These are phyloP conservation scores for Amblyopsis rosae DNA, from an alignment of 2,113 vertebrate genomes.

Conservation along the genomic window DNA sequence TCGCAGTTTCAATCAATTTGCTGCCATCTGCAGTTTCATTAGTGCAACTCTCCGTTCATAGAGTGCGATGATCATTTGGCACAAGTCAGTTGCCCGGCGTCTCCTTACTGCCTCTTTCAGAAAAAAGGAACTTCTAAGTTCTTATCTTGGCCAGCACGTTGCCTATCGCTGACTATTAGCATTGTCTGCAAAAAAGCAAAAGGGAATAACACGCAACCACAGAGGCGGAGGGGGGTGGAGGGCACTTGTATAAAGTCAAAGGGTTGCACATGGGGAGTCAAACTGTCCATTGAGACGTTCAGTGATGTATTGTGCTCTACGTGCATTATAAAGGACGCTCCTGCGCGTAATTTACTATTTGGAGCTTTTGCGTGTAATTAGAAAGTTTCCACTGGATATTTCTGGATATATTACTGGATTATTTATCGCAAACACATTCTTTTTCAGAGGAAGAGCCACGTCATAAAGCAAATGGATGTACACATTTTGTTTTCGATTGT, in stretches of 20 bases:
- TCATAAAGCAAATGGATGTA: slow-evolving; percentile 78
- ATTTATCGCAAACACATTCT: slow-evolving; percentile 11
- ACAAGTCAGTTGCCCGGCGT: slow-evolving; percentile 63
- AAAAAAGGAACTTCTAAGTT: slow-evolving; percentile 77
- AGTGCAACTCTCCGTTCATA: not conserved
- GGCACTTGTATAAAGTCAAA: slow-evolving; percentile 61
- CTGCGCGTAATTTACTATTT: not conserved
- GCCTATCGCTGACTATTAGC: slow-evolving; percentile 82
- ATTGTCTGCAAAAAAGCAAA: slow-evolving; percentile 82
- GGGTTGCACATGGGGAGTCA: slow-evolving; percentile 55
- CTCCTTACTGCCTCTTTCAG: slow-evolving; percentile 62
- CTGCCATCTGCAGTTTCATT: slow-evolving; percentile 59
- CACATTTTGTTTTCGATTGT: slow-evolving; percentile 79
- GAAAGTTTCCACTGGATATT: not conserved
- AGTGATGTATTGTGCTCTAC: slow-evolving; percentile 13
- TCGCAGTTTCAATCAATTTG: slow-evolving; percentile 2
- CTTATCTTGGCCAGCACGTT: slow-evolving; percentile 84
- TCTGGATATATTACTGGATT: slow-evolving; percentile 41
- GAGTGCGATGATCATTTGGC: slow-evolving; percentile 43
- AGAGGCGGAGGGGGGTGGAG: slow-evolving; percentile 33
- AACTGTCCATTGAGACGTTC: slow-evolving; percentile 36
- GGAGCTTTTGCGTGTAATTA: not conserved
- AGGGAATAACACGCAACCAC: slow-evolving; percentile 70
- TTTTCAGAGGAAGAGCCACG: not conserved
- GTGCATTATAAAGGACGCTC: slow-evolving; percentile 2